phyloP scores from a whole-genome alignment of 2,888 invertebrate genomes.

The Eurytoma adleriae region DNA sequence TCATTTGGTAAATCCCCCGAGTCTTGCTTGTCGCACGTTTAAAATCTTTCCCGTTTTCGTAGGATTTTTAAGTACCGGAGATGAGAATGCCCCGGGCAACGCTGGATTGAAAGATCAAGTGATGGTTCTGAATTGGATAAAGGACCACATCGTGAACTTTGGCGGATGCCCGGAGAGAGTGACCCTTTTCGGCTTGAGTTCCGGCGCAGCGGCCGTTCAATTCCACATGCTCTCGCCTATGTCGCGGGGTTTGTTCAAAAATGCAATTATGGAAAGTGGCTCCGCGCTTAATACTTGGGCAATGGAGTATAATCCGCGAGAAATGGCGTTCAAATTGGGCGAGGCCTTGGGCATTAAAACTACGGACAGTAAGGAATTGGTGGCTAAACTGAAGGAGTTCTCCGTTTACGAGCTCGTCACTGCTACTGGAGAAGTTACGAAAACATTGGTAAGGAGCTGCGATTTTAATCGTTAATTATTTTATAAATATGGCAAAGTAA shows the following conservation, averaged over 20 bases:
- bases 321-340: constrained; percentile 69
- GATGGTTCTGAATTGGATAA: constrained; percentile 70
- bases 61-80: constrained; percentile 71
- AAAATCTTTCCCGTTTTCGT: neutral
- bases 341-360: constrained; percentile 68
- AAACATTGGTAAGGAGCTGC: constrained; percentile 56
- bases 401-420: constrained; percentile 58
- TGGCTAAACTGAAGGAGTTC: constrained; percentile 64
- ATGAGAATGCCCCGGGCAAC: constrained; percentile 69
- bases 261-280: constrained; percentile 70
- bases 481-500: too few species aligned
- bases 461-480: neutral
- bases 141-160: constrained; percentile 69
- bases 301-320: constrained; percentile 63
- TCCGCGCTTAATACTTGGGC: constrained; percentile 65
- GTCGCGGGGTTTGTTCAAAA: constrained; percentile 70
- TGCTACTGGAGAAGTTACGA: constrained; percentile 60
- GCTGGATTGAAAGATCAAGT: constrained; percentile 71
- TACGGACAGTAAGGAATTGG: constrained; percentile 65
- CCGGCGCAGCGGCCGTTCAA: constrained; percentile 67
- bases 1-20: too few species aligned
- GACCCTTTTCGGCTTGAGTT: constrained; percentile 68
- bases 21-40: neutral
- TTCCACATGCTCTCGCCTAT: constrained; percentile 71
- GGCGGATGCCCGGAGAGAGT: constrained; percentile 68